phyloP scores from a whole-genome alignment of 2,113 vertebrate species.

The Vanacampus margaritifer region DNA sequence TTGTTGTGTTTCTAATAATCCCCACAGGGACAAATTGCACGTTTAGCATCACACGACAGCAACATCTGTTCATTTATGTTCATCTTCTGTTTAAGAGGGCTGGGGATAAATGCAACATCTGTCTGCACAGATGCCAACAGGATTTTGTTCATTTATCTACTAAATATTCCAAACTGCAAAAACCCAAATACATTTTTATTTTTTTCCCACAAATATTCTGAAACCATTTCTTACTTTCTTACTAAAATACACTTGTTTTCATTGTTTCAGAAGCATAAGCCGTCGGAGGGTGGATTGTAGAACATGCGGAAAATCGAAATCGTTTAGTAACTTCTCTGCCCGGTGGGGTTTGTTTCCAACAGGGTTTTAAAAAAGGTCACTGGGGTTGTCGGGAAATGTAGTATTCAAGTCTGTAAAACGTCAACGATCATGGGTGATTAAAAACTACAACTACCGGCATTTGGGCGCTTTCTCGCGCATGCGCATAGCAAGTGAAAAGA shows the following conservation, averaged over 20 bases:
- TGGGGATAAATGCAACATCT: no score
- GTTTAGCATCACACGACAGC: constrained; percentile 7
- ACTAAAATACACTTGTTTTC: no score
- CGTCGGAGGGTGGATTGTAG: no score
- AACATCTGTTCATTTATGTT: no score
- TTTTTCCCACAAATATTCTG: no score
- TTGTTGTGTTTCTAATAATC: not conserved
- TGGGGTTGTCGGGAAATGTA: constrained; percentile 61
- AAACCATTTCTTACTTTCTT: no score
- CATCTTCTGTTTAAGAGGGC: no score
- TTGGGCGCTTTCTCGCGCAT: constrained; percentile 38
- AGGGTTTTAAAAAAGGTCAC: constrained; percentile 32
- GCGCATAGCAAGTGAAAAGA: constrained; percentile 19
- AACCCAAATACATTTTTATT: no score
- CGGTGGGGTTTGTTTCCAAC: constrained; percentile 5
- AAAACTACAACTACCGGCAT: constrained; percentile 71
- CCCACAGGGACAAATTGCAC: constrained; percentile 2
- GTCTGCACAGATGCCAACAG: constrained; percentile 29
- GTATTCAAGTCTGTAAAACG: rapidly evolving
- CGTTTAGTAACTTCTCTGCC: constrained; percentile 17
- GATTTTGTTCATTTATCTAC: constrained; percentile 21
- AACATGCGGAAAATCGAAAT: no score
- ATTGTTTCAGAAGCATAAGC: no score
- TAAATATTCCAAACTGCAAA: not conserved
- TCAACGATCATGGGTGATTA: rapidly evolving